Evolutionary conservation across 2,888 invertebrate genomes (phyloP).

Genomic region (Trichacis sp.): DNA sequence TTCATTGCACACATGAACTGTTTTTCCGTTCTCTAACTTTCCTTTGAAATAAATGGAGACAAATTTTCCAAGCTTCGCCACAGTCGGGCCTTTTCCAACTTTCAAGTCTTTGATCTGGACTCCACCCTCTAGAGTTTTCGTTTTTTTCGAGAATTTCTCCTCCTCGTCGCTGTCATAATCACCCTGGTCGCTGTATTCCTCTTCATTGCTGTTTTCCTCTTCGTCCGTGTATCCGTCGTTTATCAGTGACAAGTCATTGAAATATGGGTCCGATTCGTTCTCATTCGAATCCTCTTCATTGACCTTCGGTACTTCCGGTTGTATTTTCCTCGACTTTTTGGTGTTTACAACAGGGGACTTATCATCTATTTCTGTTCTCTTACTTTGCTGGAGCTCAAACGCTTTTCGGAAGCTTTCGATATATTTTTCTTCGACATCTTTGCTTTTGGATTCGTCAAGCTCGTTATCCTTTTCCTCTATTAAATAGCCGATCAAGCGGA

Average conservation of each 20-base stretch:
- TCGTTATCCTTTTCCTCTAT: slow-evolving; percentile 72
- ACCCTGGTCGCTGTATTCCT: slow-evolving; percentile 58
- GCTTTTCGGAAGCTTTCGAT: slow-evolving; percentile 50
- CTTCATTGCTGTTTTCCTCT: slow-evolving; percentile 71
- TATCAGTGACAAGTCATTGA: no score
- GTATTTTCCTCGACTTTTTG: slow-evolving; percentile 39
- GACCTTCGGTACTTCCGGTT: slow-evolving; percentile 55
- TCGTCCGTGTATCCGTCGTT: no score
- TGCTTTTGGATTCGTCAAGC: slow-evolving; percentile 70
- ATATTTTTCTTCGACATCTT: slow-evolving; percentile 68
- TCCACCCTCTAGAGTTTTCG: slow-evolving; percentile 79
- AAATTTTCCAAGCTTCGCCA: slow-evolving; percentile 82
- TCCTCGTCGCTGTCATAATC: slow-evolving; percentile 58
- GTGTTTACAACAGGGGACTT: slow-evolving; percentile 19
- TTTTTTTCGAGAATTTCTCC: slow-evolving; percentile 52
- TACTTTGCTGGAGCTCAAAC: slow-evolving; percentile 17
- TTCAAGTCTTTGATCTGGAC: slow-evolving; percentile 84
- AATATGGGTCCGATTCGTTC: slow-evolving; percentile 56
- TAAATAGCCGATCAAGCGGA: slow-evolving; percentile 84
- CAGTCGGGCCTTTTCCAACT: slow-evolving; percentile 82
- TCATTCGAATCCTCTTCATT: slow-evolving; percentile 68
- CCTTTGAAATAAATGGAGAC: slow-evolving; percentile 88
- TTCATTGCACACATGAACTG: slow-evolving; percentile 82
- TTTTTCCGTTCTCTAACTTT: slow-evolving; percentile 85
- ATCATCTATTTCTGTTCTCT: slow-evolving; percentile 34